Base-by-base conservation (phyloP, 2,113 vertebrate species). In the Nannospalax galili region DNA sequence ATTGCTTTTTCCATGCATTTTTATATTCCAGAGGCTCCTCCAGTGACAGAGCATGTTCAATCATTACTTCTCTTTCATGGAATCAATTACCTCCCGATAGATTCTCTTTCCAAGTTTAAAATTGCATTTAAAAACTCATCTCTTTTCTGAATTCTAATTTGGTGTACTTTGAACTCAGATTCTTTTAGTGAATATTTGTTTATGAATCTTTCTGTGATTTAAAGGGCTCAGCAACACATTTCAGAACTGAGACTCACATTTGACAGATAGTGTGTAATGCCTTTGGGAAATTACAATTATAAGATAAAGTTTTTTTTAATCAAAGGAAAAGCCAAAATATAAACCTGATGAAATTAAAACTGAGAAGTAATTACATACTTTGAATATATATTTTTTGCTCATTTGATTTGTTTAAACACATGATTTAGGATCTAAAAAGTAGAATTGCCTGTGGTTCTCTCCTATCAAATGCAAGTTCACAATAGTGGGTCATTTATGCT, bases 51-150 rank as follows among this genome's bases (percentile, higher is more conserved):
- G 96, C 84, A 93, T 97, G 98, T 98, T 98, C 97, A 97, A 94
- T 97, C 93, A 98, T 98, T 98, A 96, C 95, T 98, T 98, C 97
- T 98, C 89, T 98, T 98, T 97, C 96, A 93, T 97, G 82, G 94
- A 98, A 98, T 98, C 98, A 98, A 97, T 98, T 98, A 98, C 97
- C 95, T 98, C 93, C 92, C 98, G 97, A 98, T 98, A 97, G 97
- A 98, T 98, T 98, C 97, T 96, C 96, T 97, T 97, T 98, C 96
- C 97, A 98, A 98, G 96, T 97, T 97, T 97, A 98, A 98, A 98
- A 98, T 94, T 98, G 90, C 95, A 91, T 98, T 98, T 98, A 98
- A 98, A 98, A 98, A 95, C 96, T 97, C 97, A 97, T 98, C 93
- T 98, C 91, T 97, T 97, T 97, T 94, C 97, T 97, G 97, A 97